Conservation (phyloP, 1,140 invertebrate genomes). For the Scaptomyza pallida region DNA sequence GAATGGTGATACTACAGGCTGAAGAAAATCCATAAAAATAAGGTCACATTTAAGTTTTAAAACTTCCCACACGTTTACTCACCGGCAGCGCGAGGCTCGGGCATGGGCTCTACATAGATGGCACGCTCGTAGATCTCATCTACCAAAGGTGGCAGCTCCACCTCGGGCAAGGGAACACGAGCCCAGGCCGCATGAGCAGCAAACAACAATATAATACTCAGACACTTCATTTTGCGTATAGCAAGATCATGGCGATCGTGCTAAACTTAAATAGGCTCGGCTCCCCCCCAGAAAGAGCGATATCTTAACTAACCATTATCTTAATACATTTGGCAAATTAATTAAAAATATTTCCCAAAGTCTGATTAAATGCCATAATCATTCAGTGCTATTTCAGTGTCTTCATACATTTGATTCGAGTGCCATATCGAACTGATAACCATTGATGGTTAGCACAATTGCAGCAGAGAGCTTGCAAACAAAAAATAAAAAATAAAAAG, state of each 20-base stretch:
- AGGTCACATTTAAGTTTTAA: background rate
- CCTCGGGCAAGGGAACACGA: slow-evolving; percentile 49
- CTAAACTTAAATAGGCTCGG: slow-evolving; percentile 61
- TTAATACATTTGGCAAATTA: slow-evolving; percentile 40
- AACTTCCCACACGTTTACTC: background rate
- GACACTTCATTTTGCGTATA: slow-evolving; percentile 66
- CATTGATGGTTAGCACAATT: background rate
- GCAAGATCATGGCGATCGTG: background rate
- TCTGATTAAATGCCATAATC: slow-evolving; percentile 14
- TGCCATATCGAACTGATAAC: slow-evolving; percentile 18
- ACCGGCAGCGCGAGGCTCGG: slow-evolving; percentile 55
- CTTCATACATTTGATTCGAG: slow-evolving; percentile 21
- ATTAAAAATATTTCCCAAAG: slow-evolving; percentile 53
- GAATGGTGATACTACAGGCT: slow-evolving; percentile 72
- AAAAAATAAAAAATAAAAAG: no score
- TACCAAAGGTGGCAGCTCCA: slow-evolving; percentile 56
- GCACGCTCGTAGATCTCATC: slow-evolving; percentile 39
- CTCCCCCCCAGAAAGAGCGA: background rate
- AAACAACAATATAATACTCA: slow-evolving; percentile 49
- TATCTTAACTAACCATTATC: slow-evolving; percentile 25
- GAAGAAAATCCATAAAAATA: background rate
- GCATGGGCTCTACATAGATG: slow-evolving; percentile 37
- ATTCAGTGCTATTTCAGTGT: slow-evolving; percentile 18
- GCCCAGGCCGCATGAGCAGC: slow-evolving; percentile 55
- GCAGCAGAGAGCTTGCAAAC: background rate